Percentiles rank a stretch among this genome's conserved stretches.
Evolutionary conservation across 2,113 vertebrate species (phyloP).

Genomic region (Xerus inauris): DNA sequence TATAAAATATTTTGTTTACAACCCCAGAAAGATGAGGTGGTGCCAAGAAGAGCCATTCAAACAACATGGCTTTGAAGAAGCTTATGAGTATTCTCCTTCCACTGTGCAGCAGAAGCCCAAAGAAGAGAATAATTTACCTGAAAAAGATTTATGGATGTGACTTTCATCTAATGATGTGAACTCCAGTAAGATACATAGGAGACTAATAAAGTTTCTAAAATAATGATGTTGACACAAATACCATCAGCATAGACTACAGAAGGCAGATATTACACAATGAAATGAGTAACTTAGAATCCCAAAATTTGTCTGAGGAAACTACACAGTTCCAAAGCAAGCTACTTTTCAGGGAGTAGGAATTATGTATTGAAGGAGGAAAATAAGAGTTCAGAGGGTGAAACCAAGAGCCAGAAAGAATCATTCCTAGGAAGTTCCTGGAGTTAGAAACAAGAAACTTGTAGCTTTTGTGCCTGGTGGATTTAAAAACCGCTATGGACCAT

Average conservation of each 20-base stretch:
- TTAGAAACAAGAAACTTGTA: neutral
- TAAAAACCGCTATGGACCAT: neutral
- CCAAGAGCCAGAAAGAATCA: neutral
- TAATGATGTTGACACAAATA: neutral
- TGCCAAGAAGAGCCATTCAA: neutral
- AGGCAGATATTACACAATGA: neutral
- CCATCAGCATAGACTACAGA: neutral
- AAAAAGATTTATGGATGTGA: neutral
- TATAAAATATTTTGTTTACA: neutral
- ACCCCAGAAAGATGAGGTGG: neutral
- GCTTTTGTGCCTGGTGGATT: neutral
- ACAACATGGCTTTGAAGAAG: neutral
- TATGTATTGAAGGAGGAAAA: neutral
- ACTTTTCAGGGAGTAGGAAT: neutral
- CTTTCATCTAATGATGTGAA: neutral
- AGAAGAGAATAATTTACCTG: neutral
- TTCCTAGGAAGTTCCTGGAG: neutral
- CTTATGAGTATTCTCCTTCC: neutral
- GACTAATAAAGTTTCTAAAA: neutral
- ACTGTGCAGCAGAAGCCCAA: neutral
- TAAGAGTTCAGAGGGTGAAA: neutral
- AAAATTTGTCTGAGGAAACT: constrained; percentile 19
- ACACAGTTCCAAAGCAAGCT: neutral
- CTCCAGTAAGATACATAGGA: neutral
- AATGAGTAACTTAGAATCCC: neutral